Conservation (phyloP, 53 echinoderm and acorn worm genomes). For the Echinometra lucunter region DNA sequence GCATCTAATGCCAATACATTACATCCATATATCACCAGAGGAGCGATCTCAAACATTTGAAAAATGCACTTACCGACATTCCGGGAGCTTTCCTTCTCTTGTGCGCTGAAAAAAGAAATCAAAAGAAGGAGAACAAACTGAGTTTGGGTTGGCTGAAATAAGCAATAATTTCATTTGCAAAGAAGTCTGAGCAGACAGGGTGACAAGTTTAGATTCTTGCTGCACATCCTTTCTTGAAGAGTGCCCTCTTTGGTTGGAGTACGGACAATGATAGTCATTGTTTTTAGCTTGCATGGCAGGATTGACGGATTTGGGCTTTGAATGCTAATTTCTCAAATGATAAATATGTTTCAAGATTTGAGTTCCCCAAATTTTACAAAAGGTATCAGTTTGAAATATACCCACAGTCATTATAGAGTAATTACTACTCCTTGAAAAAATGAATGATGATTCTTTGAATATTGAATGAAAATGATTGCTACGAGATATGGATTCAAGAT, state of each 20-base stretch:
- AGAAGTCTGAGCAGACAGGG: slow-evolving; percentile 19
- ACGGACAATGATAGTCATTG: neutral
- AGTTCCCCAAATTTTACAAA: neutral
- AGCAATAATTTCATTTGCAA: slow-evolving; percentile 37
- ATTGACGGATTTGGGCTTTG: neutral
- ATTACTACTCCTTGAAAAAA: neutral
- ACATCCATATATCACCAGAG: neutral
- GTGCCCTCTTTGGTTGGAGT: slow-evolving; percentile 52
- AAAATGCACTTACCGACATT: slow-evolving; percentile 74
- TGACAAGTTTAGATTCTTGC: slow-evolving; percentile 6
- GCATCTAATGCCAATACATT: slow-evolving; percentile 2
- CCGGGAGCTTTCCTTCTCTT: slow-evolving; percentile 80
- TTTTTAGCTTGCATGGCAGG: neutral
- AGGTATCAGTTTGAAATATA: neutral
- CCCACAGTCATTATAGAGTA: neutral
- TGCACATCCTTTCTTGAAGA: slow-evolving; percentile 39
- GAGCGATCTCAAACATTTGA: slow-evolving; percentile 36
- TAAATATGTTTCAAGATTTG: neutral
- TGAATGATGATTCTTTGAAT: neutral
- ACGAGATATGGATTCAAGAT: neutral
- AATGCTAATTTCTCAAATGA: neutral
- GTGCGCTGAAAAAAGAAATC: slow-evolving; percentile 67
- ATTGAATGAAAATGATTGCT: neutral
- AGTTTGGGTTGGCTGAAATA: neutral
- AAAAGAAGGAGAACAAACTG: slow-evolving; percentile 56